A percentile compares a stretch with the other conserved stretches of the same genome.
These are phyloP conservation scores for Peromyscus eremicus DNA, from an alignment of 2,797 vertebrate genomes.

Conservation along the genomic window DNA sequence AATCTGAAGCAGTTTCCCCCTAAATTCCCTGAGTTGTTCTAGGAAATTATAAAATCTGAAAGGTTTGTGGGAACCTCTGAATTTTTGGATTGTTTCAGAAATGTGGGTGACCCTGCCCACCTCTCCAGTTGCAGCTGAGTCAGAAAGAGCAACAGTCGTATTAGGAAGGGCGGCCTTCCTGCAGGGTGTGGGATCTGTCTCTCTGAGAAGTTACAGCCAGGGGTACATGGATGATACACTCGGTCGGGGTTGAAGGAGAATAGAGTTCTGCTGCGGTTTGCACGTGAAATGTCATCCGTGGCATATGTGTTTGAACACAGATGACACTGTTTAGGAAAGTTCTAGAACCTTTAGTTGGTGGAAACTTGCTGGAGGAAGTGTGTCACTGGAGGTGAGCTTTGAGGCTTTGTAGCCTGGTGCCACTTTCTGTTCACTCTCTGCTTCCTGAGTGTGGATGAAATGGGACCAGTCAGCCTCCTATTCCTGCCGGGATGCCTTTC, in stretches of 20 bases:
- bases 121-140: not conserved
- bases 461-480: not conserved
- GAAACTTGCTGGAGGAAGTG: not conserved
- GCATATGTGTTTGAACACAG: not conserved
- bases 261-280: not conserved
- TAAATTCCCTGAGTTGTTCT: not conserved
- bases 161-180: not conserved
- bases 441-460: not conserved
- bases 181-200: not conserved
- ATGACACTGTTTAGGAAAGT: too few species aligned
- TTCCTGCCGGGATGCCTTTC: not conserved
- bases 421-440: not conserved
- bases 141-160: not conserved
- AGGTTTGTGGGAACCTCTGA: not conserved
- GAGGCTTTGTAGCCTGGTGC: not conserved
- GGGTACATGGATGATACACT: rapidly evolving
- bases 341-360: not conserved
- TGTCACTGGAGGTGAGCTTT: not conserved
- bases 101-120: not conserved
- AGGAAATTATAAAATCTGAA: not conserved
- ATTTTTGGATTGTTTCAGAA: not conserved
- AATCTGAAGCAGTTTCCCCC: not conserved
- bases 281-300: too few species aligned
- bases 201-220: not conserved
- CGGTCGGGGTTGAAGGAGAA: not conserved